Conservation (phyloP, 1,140 invertebrate species). For the Spodoptera litura region DNA sequence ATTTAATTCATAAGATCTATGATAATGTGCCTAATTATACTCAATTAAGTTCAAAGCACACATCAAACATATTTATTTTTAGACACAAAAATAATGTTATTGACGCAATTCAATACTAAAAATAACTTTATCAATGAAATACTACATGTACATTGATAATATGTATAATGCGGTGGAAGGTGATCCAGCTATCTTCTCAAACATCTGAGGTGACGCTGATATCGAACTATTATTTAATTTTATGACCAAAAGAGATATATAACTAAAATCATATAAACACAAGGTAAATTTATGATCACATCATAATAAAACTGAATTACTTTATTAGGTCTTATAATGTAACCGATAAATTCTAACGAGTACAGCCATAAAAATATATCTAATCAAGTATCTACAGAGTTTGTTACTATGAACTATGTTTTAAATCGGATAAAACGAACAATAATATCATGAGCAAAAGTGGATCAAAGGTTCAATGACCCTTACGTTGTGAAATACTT, state of each 20-base stretch:
- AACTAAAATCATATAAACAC: too few species aligned
- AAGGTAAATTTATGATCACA: not conserved
- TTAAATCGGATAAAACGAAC: too few species aligned
- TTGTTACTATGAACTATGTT: too few species aligned
- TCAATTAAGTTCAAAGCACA: not conserved
- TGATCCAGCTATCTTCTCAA: not conserved
- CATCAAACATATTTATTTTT: not conserved
- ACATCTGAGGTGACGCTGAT: not conserved
- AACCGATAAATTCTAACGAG: too few species aligned
- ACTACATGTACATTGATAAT: slow-evolving; percentile 4
- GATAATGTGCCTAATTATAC: too few species aligned
- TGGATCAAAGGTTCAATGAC: too few species aligned
- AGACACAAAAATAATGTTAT: slow-evolving; percentile 3
- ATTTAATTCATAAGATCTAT: too few species aligned
- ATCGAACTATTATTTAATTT: slow-evolving; percentile 3
- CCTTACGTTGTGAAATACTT: too few species aligned
- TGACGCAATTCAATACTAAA: not conserved
- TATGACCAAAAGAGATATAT: not conserved
- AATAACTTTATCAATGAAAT: slow-evolving; percentile 14
- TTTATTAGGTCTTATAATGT: too few species aligned
- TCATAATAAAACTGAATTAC: not conserved
- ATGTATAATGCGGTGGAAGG: not conserved
- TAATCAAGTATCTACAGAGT: too few species aligned
- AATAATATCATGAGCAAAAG: too few species aligned
- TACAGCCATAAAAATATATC: too few species aligned